phyloP scores from a whole-genome alignment of 2,888 invertebrate species.

The Leptogaster cylindrica region DNA sequence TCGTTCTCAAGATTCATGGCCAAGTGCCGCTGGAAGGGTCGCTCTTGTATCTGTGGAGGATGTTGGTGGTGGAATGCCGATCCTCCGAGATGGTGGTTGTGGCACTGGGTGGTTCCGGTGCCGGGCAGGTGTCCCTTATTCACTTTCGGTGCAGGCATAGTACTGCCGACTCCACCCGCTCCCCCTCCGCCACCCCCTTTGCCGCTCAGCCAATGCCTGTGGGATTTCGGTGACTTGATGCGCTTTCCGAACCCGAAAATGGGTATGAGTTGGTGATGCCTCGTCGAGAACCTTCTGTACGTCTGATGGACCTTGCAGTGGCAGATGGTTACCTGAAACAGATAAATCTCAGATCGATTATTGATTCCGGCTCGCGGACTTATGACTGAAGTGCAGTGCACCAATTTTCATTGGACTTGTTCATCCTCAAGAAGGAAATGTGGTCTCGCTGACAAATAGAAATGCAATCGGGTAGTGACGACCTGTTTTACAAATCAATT shows the following conservation, averaged over 20 bases:
- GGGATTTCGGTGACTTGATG: slow-evolving; percentile 58
- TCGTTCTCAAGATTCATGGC: slow-evolving; percentile 72
- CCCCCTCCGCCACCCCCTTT: slow-evolving; percentile 58
- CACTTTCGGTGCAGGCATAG: slow-evolving; percentile 46
- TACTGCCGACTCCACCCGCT: slow-evolving; percentile 42
- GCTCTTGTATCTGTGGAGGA: slow-evolving; percentile 54
- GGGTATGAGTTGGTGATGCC: slow-evolving; percentile 64
- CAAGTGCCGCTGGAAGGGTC: slow-evolving; percentile 64
- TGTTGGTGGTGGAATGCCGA: slow-evolving; percentile 51
- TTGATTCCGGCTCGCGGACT: slow-evolving; percentile 20
- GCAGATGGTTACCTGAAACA: slow-evolving; percentile 73
- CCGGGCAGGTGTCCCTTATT: slow-evolving; percentile 48
- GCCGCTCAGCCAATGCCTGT: slow-evolving; percentile 68
- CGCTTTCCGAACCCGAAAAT: slow-evolving; percentile 61
- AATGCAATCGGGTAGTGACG: too few species aligned
- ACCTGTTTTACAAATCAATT: too few species aligned
- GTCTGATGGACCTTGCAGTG: slow-evolving; percentile 82
- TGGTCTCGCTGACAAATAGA: too few species aligned
- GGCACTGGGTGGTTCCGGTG: slow-evolving; percentile 41
- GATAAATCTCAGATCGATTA: slow-evolving; percentile 10
- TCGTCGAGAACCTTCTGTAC: slow-evolving; percentile 70
- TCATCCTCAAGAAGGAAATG: too few species aligned
- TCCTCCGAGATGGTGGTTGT: slow-evolving; percentile 53
- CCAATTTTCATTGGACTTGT: too few species aligned
- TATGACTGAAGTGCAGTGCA: too few species aligned